These are phyloP conservation scores for Centropristis striata DNA, from an alignment of 2,113 vertebrate genomes.

Conservation along the genomic window DNA sequence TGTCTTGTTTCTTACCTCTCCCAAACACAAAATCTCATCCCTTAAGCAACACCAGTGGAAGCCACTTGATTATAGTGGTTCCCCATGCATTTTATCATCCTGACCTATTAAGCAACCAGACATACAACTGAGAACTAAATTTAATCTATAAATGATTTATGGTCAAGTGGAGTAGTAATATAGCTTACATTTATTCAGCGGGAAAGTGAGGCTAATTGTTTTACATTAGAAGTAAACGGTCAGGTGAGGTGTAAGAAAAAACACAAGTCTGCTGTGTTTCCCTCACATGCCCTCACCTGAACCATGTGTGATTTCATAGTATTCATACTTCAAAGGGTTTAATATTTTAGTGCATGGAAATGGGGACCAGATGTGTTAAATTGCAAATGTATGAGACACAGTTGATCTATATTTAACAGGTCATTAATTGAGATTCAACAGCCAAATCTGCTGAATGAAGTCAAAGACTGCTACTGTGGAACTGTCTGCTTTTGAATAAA, in stretches of 20 bases:
- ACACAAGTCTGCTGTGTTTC: slow-evolving; percentile 34
- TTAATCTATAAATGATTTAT: slow-evolving; percentile 64
- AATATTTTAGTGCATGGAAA: slow-evolving; percentile 70
- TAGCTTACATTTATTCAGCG: slow-evolving; percentile 42
- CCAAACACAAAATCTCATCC: slow-evolving; percentile 22
- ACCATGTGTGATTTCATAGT: slow-evolving; percentile 41
- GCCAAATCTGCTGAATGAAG: slow-evolving; percentile 43
- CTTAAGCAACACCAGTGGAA: slow-evolving; percentile 25
- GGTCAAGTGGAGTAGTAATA: slow-evolving; percentile 33
- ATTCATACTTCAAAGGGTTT: slow-evolving; percentile 58
- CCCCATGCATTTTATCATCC: slow-evolving; percentile 28
- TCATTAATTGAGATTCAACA: slow-evolving; percentile 69
- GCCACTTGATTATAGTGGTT: slow-evolving; percentile 27
- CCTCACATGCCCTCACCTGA: slow-evolving; percentile 37
- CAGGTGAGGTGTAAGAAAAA: slow-evolving; percentile 40
- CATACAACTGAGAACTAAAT: slow-evolving; percentile 60
- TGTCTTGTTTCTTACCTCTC: slow-evolving; percentile 29
- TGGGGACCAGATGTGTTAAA: slow-evolving; percentile 56
- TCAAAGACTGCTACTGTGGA: slow-evolving; percentile 25
- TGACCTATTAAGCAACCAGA: slow-evolving; percentile 57
- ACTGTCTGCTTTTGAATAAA: slow-evolving; percentile 17
- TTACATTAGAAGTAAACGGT: slow-evolving; percentile 46
- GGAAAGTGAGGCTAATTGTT: slow-evolving; percentile 59
- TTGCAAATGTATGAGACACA: slow-evolving; percentile 69
- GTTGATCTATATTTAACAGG: slow-evolving; percentile 76